Conservation (phyloP, 35 echinoderm and acorn worm genomes). For the Chiridota heheva region DNA sequence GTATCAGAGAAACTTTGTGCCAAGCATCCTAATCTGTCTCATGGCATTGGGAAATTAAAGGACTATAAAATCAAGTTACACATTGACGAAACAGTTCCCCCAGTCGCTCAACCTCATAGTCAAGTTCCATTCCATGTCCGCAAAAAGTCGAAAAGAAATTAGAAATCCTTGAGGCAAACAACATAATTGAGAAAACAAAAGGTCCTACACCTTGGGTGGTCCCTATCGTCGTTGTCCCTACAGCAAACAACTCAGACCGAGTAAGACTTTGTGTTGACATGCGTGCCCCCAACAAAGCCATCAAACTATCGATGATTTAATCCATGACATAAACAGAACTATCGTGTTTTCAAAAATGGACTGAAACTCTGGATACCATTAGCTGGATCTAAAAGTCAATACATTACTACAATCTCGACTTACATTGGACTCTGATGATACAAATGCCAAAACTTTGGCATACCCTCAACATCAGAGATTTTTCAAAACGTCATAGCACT, state of each 20-base stretch:
- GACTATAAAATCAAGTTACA: slow-evolving; percentile 50
- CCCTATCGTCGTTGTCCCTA: slow-evolving; percentile 66
- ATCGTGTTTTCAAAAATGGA: slow-evolving; percentile 57
- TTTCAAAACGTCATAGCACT: slow-evolving; percentile 29
- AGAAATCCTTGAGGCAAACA: slow-evolving; percentile 13
- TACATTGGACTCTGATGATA: slow-evolving; percentile 46
- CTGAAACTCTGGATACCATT: slow-evolving; percentile 51
- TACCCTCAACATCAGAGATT: slow-evolving; percentile 44
- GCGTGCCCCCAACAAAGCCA: slow-evolving; percentile 56
- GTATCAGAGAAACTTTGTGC: too few relatives aligned
- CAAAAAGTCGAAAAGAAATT: slow-evolving; percentile 60
- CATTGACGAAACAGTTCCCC: slow-evolving; percentile 26
- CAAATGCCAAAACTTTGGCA: slow-evolving; percentile 54
- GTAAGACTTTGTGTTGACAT: slow-evolving; percentile 76
- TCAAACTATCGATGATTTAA: slow-evolving; percentile 36
- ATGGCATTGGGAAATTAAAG: slow-evolving; percentile 48
- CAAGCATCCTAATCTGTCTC: not conserved
- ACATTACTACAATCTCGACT: too few relatives aligned
- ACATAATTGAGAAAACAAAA: slow-evolving; percentile 49
- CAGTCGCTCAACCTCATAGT: slow-evolving; percentile 41
- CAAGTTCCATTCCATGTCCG: slow-evolving; percentile 64
- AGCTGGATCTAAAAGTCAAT: slow-evolving; percentile 32
- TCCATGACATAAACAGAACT: slow-evolving; percentile 32
- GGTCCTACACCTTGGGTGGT: slow-evolving; percentile 73
- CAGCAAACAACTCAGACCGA: slow-evolving; percentile 10